A percentile compares a stretch with the other conserved stretches of the same genome.
These are phyloP conservation scores for Opisthocomus hoazin DNA, from an alignment of 2,113 vertebrate species.

Conservation along the genomic window DNA sequence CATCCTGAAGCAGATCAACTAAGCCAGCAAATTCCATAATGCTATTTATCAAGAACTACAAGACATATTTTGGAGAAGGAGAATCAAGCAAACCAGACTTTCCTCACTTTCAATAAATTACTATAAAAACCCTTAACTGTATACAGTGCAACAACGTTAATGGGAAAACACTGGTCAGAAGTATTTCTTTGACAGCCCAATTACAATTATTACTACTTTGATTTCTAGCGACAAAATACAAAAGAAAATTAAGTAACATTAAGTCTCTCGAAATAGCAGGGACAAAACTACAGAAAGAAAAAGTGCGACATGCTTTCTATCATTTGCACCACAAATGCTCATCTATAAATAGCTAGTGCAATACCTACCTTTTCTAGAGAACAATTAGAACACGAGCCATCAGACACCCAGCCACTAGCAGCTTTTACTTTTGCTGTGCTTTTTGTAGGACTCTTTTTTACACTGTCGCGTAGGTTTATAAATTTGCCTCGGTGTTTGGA, in stretches of 20 bases:
- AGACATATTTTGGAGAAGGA: neutral
- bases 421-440: constrained; percentile 78
- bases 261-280: neutral
- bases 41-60: neutral
- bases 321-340: neutral
- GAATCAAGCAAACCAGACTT: neutral
- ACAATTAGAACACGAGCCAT: constrained; percentile 66
- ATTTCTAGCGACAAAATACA: neutral
- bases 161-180: neutral
- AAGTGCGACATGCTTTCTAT: rapidly evolving
- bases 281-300: neutral
- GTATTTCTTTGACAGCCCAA: neutral
- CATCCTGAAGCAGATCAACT: neutral
- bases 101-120: neutral
- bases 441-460: constrained; percentile 85
- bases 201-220: neutral
- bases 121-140: neutral
- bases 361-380: constrained; percentile 74
- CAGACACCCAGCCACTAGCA: constrained; percentile 65
- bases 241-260: neutral
- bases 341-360: neutral
- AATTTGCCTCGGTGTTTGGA: constrained; percentile 77
- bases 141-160: neutral
- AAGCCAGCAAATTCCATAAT: neutral
- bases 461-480: constrained; percentile 82